These are phyloP conservation scores for Mycetomoellerius zeteki DNA, from an alignment of 1,140 invertebrate species.

Conservation along the genomic window DNA sequence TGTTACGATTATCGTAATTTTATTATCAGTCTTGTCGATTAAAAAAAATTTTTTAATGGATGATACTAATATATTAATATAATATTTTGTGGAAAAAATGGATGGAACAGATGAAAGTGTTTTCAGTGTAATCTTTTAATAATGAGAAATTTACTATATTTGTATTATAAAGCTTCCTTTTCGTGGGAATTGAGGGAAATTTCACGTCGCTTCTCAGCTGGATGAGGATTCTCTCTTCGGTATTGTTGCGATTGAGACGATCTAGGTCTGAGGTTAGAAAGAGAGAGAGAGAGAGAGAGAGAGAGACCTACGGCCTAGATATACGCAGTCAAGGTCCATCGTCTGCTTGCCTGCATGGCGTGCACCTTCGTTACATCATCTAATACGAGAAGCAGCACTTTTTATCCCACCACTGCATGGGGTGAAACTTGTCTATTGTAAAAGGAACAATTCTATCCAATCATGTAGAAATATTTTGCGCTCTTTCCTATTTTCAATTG, in stretches of 20 bases:
- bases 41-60: background rate
- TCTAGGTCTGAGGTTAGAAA: conserved; percentile 12
- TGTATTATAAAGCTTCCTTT: background rate
- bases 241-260: conserved; percentile 4
- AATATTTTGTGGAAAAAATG: background rate
- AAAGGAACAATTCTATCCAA: background rate
- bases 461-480: background rate
- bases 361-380: conserved; percentile 38
- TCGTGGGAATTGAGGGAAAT: background rate
- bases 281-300: background rate
- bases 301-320: conserved; percentile 37
- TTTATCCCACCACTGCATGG: background rate
- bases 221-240: background rate
- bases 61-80: background rate
- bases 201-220: background rate
- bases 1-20: background rate
- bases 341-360: conserved; percentile 21
- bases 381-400: background rate
- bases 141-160: background rate
- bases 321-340: conserved; percentile 63
- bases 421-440: background rate
- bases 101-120: background rate
- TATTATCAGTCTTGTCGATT: background rate
- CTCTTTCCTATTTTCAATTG: background rate
- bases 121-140: background rate